Percentiles rank a stretch among this genome's conserved stretches.
phyloP scores from a whole-genome alignment of 2,888 invertebrate genomes.

The Danaus chrysippus region DNA sequence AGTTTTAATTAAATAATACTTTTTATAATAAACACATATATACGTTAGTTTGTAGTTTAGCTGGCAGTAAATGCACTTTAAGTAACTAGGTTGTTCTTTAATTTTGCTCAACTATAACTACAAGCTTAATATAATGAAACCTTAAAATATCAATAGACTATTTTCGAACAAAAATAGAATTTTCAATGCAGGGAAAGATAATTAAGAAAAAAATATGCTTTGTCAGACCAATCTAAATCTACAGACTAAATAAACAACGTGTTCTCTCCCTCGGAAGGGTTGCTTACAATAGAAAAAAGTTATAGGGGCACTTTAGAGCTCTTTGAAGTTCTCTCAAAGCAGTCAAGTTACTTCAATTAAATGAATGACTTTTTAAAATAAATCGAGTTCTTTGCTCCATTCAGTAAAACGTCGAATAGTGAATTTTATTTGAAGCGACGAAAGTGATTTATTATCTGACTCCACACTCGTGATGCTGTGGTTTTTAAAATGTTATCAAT shows the following conservation, averaged over 20 bases:
- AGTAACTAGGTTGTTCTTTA: too few species aligned
- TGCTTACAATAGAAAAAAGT: conserved; percentile 40
- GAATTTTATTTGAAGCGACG: conserved; percentile 41
- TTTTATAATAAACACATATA: too few species aligned
- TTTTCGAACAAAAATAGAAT: neutral
- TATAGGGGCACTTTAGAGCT: conserved; percentile 35
- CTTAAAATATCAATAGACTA: neutral
- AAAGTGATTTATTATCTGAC: conserved; percentile 44
- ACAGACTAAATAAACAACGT: conserved; percentile 23
- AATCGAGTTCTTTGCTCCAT: conserved; percentile 42
- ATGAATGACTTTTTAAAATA: conserved; percentile 53
- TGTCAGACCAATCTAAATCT: conserved; percentile 11
- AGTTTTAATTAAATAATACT: too few species aligned
- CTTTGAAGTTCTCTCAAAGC: conserved; percentile 35
- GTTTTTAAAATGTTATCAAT: neutral
- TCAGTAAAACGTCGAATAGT: conserved; percentile 39
- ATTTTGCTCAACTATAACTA: too few species aligned
- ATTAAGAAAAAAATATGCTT: conserved; percentile 10
- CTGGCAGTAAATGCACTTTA: too few species aligned
- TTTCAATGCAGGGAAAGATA: neutral
- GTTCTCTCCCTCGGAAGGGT: conserved; percentile 23
- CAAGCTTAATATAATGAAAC: too few species aligned
- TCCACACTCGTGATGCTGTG: neutral
- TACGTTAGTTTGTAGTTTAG: too few species aligned
- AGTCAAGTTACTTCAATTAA: conserved; percentile 52